Evolutionary conservation across 1,140 invertebrate genomes (phyloP).

Genomic region (Drosophila sp.): DNA sequence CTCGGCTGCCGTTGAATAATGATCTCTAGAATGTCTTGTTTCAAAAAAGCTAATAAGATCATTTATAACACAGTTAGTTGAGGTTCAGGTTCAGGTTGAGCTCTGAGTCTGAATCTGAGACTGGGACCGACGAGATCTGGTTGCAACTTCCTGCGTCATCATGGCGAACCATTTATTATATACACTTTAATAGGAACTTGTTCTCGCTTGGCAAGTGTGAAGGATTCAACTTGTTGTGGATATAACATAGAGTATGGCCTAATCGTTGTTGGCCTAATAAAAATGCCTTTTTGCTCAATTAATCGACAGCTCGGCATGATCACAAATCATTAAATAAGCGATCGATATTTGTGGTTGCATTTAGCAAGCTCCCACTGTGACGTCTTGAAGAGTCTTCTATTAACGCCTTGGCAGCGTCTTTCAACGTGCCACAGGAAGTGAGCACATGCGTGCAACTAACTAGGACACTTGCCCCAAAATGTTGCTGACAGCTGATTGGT

Average conservation of each 20-base stretch:
- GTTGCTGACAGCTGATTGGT: slow-evolving; percentile 68
- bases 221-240: slow-evolving; percentile 4
- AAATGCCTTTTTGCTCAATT: slow-evolving; percentile 71
- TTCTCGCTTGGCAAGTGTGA: slow-evolving; percentile 13
- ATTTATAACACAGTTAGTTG: slow-evolving; percentile 82
- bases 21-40: slow-evolving; percentile 81
- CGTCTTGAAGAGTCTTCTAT: neutral
- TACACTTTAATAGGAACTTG: slow-evolving; percentile 12
- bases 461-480: slow-evolving; percentile 56
- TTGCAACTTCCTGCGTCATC: slow-evolving; percentile 62
- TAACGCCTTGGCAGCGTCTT: slow-evolving; percentile 1
- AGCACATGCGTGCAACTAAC: slow-evolving; percentile 44
- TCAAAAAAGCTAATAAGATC: slow-evolving; percentile 83
- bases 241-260: neutral
- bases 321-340: slow-evolving; percentile 35
- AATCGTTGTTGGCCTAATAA: slow-evolving; percentile 61
- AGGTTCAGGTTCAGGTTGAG: slow-evolving; percentile 38
- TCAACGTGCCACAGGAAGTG: too few species aligned
- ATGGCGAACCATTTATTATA: slow-evolving; percentile 39
- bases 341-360: slow-evolving; percentile 15
- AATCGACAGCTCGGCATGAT: slow-evolving; percentile 66
- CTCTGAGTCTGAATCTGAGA: slow-evolving; percentile 2
- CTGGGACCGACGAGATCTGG: slow-evolving; percentile 9
- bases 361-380: slow-evolving; percentile 22
- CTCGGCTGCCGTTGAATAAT: slow-evolving; percentile 65